Percentiles rank a stretch among this genome's conserved stretches.
These are phyloP conservation scores for Calliphora vicina DNA, from an alignment of 1,140 invertebrate genomes.

Conservation along the genomic window DNA sequence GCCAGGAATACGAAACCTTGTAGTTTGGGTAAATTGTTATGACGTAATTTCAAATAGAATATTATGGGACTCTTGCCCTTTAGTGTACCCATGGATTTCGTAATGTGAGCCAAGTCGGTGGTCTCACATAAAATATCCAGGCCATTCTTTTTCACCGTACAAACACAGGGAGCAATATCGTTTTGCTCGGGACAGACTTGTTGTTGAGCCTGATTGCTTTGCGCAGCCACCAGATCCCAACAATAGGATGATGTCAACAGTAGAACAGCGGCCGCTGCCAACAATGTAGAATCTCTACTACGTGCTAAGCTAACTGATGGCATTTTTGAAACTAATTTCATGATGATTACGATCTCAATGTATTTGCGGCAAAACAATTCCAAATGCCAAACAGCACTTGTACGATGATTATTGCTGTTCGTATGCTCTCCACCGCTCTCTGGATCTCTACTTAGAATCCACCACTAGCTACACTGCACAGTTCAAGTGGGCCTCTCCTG, in stretches of 20 bases:
- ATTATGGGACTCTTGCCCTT: conserved; percentile 80
- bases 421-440: not conserved
- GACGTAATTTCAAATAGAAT: conserved; percentile 84
- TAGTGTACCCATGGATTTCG: conserved; percentile 76
- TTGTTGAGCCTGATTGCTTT: conserved; percentile 47
- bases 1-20: conserved; percentile 87
- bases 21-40: conserved; percentile 82
- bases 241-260: not conserved
- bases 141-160: conserved; percentile 84
- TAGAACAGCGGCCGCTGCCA: not conserved
- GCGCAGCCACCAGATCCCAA: conserved; percentile 10
- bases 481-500: not conserved
- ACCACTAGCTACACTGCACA: not conserved
- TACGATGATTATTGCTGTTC: not conserved
- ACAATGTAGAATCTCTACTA: not conserved
- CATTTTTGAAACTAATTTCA: conserved; percentile 20
- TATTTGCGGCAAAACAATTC: not conserved
- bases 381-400: not conserved
- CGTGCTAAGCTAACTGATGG: conserved; percentile 22
- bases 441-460: not conserved
- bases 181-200: conserved; percentile 76
- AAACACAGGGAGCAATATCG: conserved; percentile 81
- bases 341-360: not conserved
- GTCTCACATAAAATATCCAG: conserved; percentile 86
- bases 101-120: conserved; percentile 77